Conservation (phyloP, 2,888 invertebrate species). For the Muscina levida region DNA sequence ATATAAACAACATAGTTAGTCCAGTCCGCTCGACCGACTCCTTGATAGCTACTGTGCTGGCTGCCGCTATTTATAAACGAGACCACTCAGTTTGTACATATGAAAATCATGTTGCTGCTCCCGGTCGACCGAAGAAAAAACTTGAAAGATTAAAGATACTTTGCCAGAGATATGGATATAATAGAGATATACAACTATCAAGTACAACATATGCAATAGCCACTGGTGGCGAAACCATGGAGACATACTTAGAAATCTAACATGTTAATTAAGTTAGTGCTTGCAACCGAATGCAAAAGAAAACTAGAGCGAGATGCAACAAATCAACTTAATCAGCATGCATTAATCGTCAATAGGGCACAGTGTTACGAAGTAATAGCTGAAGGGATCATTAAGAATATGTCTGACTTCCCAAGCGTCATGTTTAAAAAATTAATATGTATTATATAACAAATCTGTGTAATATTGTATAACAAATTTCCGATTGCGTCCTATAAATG, state of each 20-base stretch:
- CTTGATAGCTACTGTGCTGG: constrained; percentile 42
- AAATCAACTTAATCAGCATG: constrained; percentile 56
- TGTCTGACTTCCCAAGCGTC: too few species aligned
- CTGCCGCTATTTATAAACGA: constrained; percentile 2
- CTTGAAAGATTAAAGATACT: constrained; percentile 44
- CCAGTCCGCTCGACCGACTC: not conserved
- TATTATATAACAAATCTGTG: too few species aligned
- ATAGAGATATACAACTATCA: constrained; percentile 18
- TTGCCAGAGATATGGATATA: constrained; percentile 18
- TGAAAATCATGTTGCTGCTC: constrained; percentile 40
- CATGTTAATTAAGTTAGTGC: constrained; percentile 65
- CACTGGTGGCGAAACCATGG: constrained; percentile 22
- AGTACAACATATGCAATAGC: constrained; percentile 24
- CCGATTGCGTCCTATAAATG: too few species aligned
- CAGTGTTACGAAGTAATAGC: not conserved
- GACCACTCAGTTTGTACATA: constrained; percentile 14
- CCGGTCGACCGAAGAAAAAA: constrained; percentile 27
- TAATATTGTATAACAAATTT: too few species aligned
- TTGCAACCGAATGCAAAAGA: not conserved
- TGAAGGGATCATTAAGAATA: too few species aligned
- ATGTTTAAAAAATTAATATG: too few species aligned
- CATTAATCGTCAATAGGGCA: constrained; percentile 53
- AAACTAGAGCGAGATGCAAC: constrained; percentile 28
- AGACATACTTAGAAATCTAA: constrained; percentile 51
- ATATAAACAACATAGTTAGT: too few species aligned